Percentiles rank a stretch among this genome's conserved stretches.
Evolutionary conservation across 2,888 invertebrate genomes (phyloP).

Genomic region (Aporophyla nigra): DNA sequence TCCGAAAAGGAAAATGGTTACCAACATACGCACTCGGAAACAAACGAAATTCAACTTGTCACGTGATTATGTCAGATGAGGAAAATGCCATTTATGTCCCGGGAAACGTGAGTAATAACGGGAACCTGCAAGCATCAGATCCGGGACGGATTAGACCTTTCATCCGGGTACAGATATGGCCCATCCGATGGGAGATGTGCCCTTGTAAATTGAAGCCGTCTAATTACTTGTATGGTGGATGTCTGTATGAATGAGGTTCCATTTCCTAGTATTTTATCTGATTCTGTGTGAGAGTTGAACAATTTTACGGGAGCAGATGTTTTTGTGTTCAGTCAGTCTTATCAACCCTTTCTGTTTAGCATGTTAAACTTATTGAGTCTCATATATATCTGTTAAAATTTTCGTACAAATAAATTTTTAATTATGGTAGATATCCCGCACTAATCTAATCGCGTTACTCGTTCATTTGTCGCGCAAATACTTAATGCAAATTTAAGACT

Average conservation of each 20-base stretch:
- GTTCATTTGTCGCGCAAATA: no score
- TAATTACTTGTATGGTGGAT: slow-evolving; percentile 38
- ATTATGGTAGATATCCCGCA: no score
- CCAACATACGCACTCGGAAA: slow-evolving; percentile 23
- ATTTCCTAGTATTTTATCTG: slow-evolving; percentile 21
- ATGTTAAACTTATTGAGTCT: background rate
- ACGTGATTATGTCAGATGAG: slow-evolving; percentile 65
- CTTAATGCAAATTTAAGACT: no score
- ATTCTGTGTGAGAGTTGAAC: slow-evolving; percentile 14
- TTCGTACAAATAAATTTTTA: no score
- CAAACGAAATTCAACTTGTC: slow-evolving; percentile 52
- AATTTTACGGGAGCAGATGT: background rate
- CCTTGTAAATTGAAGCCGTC: slow-evolving; percentile 36
- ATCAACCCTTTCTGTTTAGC: background rate
- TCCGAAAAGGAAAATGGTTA: slow-evolving; percentile 24
- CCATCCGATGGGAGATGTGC: slow-evolving; percentile 19
- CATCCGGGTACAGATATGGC: slow-evolving; percentile 37
- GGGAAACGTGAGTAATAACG: slow-evolving; percentile 64
- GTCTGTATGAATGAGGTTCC: slow-evolving; percentile 1
- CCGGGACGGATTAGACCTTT: slow-evolving; percentile 53
- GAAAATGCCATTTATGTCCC: slow-evolving; percentile 65
- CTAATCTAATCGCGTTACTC: no score
- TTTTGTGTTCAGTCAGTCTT: background rate
- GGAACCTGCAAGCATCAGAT: slow-evolving; percentile 44
- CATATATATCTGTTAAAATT: background rate